Evolutionary conservation across 1,140 invertebrate genomes (phyloP).

Genomic region (Nebria ingens): DNA sequence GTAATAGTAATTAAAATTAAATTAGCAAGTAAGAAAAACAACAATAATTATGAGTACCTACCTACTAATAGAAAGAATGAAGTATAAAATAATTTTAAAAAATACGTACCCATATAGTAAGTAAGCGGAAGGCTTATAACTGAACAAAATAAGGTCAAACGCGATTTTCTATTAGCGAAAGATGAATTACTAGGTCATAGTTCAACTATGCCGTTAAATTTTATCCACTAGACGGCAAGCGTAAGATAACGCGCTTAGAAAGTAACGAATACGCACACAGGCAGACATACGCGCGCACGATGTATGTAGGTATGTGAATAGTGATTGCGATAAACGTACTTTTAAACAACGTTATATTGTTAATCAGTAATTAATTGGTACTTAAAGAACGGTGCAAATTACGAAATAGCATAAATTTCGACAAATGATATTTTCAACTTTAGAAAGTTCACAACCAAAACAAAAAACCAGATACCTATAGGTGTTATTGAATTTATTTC

Average conservation of each 20-base stretch:
- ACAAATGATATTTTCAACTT: too few species aligned
- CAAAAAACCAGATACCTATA: too few species aligned
- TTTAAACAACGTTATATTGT: neutral
- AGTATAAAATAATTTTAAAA: too few species aligned
- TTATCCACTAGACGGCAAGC: neutral
- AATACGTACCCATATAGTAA: too few species aligned
- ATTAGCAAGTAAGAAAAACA: too few species aligned
- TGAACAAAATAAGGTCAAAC: neutral
- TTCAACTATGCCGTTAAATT: conserved; percentile 6
- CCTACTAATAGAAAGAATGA: too few species aligned
- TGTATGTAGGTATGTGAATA: neutral
- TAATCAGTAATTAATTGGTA: neutral
- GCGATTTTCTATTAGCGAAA: conserved; percentile 5
- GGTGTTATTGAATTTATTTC: too few species aligned
- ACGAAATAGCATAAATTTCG: neutral
- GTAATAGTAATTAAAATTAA: too few species aligned
- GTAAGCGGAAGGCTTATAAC: neutral
- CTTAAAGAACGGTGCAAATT: neutral
- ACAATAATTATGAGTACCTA: too few species aligned
- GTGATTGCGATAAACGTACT: neutral
- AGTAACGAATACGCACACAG: neutral
- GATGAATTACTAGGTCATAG: conserved; percentile 6
- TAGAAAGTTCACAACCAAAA: too few species aligned
- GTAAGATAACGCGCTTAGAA: neutral
- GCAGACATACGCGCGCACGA: too few species aligned